phyloP scores from a whole-genome alignment of 2,113 vertebrate species.

The Brachyhypopomus gauderio region DNA sequence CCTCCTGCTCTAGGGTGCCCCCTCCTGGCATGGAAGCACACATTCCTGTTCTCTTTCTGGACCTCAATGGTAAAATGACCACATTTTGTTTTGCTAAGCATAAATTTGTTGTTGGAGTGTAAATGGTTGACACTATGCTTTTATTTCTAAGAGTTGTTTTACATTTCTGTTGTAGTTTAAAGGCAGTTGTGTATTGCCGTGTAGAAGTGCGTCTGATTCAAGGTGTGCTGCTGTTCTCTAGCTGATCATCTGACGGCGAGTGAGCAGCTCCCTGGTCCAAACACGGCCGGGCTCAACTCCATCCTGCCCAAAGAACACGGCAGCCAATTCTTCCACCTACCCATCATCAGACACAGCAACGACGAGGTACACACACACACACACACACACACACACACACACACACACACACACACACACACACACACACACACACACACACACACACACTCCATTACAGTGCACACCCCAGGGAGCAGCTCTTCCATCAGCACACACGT shows the following conservation, averaged over 20 bases:
- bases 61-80: conserved; percentile 87
- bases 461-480: too few relatives aligned
- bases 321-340: conserved; percentile 96
- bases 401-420: background rate
- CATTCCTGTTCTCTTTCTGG: conserved; percentile 93
- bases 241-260: conserved; percentile 94
- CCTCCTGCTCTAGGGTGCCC: conserved; percentile 78
- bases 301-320: conserved; percentile 98
- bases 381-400: conserved; percentile 37
- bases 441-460: too few relatives aligned
- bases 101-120: background rate
- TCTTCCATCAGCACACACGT: too few relatives aligned
- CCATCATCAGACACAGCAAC: conserved; percentile 91
- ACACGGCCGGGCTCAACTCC: conserved; percentile 93
- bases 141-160: background rate
- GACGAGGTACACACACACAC: conserved; percentile 81
- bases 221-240: conserved; percentile 56
- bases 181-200: too few relatives aligned
- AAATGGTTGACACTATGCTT: too few relatives aligned
- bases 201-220: too few relatives aligned
- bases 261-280: conserved; percentile 88
- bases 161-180: background rate
- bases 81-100: background rate
- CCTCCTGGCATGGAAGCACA: conserved; percentile 95
- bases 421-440: too few relatives aligned